Evolutionary conservation across 2,113 vertebrate genomes (phyloP).

Genomic region (Lepus timidus): DNA sequence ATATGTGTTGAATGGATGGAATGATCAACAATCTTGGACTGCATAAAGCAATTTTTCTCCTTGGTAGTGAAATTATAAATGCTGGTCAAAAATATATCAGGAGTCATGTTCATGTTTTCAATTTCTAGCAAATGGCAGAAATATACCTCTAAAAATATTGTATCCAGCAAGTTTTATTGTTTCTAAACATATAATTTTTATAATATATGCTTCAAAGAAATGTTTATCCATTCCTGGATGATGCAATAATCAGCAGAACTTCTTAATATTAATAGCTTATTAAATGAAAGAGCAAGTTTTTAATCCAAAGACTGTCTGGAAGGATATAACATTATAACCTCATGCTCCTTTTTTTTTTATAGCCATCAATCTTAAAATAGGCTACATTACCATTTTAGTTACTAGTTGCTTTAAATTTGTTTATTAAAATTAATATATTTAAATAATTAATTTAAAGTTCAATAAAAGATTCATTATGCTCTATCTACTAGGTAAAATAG

Average conservation of each 20-base stretch:
- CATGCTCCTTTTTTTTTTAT: conserved; percentile 76
- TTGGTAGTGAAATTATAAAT: conserved; percentile 58
- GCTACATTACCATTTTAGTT: conserved; percentile 82
- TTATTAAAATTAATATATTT: conserved; percentile 86
- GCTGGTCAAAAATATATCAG: conserved; percentile 14
- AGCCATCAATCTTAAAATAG: conserved; percentile 83
- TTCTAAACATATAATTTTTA: conserved; percentile 68
- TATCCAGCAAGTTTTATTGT: conserved; percentile 30
- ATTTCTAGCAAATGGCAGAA: conserved; percentile 47
- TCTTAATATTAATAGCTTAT: conserved; percentile 89
- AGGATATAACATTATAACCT: conserved; percentile 72
- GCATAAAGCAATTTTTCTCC: conserved; percentile 54
- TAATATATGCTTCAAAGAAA: conserved; percentile 65
- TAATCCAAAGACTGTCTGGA: conserved; percentile 70
- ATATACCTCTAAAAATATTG: conserved; percentile 26
- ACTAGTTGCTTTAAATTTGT: conserved; percentile 81
- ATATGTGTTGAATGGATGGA: conserved; percentile 18
- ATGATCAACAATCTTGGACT: neutral
- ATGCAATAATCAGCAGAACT: conserved; percentile 77
- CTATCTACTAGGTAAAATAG: conserved; percentile 81
- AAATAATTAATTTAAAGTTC: conserved; percentile 86
- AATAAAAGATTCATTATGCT: conserved; percentile 87
- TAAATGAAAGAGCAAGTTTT: conserved; percentile 86
- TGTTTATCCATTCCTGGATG: conserved; percentile 77
- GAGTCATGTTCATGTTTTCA: conserved; percentile 13